Conservation (phyloP, 2,113 vertebrate genomes). For the Chaetodon auriga region DNA sequence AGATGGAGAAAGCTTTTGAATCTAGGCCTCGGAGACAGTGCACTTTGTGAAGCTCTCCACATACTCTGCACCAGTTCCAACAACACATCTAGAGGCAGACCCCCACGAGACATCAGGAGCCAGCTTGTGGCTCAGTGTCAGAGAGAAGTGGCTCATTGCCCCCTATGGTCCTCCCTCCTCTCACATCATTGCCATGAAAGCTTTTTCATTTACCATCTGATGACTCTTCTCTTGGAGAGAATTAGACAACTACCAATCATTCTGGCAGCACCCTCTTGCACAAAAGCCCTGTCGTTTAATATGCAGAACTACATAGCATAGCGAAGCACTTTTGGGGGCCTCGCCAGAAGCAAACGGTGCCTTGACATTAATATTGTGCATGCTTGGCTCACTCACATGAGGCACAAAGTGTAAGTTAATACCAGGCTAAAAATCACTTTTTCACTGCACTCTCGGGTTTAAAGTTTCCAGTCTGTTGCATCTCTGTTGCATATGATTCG, state of each 20-base stretch:
- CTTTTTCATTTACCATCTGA: background rate
- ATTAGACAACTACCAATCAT: background rate
- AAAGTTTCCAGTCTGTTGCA: too few species aligned
- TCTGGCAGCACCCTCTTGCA: background rate
- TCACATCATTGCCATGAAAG: background rate
- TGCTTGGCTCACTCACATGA: too few species aligned
- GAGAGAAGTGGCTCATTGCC: background rate
- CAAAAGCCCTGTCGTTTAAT: background rate
- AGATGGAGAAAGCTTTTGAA: background rate
- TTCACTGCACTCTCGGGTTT: too few species aligned
- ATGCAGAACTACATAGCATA: background rate
- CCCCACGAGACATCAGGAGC: background rate
- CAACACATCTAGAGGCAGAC: background rate
- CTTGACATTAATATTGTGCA: too few species aligned
- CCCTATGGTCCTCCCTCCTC: background rate
- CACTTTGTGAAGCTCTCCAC: background rate
- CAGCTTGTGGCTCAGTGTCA: background rate
- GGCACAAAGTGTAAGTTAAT: too few species aligned
- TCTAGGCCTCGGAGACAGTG: background rate
- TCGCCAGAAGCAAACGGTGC: too few species aligned
- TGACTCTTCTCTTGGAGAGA: background rate
- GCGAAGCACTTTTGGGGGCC: too few species aligned
- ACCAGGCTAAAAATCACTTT: too few species aligned
- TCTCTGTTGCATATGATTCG: too few species aligned
- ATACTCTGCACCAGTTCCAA: background rate